Evolutionary conservation across 2,113 vertebrate genomes (phyloP), one percentile per base, ranked within the genome.

Genomic region (Uria lomvia): DNA sequence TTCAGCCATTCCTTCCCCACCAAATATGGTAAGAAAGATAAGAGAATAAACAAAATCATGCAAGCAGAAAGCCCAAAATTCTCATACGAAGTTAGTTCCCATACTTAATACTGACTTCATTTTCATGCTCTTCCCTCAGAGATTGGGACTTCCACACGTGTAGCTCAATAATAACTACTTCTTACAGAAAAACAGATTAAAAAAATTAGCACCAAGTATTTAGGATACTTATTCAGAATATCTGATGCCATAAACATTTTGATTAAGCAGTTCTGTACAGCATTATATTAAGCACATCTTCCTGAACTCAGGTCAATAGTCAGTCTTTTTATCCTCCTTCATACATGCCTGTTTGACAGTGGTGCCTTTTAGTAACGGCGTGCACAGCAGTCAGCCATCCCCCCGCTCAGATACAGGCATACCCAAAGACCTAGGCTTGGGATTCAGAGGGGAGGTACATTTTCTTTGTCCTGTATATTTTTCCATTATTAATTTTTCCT

Each of bases 281-380:
- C 2, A 40, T 29, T 73, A 21, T 9, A 42, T 49, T 16, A 40
- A 58, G n/a, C 19, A 47, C 9, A 47, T 27, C 15, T 40, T 67
- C 42, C 83, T 42, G 14, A 59, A 70, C 32, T 8, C n/a, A 55
- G 12, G 29, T 20, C 20, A 58, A 70, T 9, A 68, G 14, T 9
- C n/a, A 50, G 14, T 4, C 59, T 70, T 75, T 45, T 38, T 2
- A 45, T 11, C 63, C 26, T 26, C 36, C 52, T 55, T 27, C 60
- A 56, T 19, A 26, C 24, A 4, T 5, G 23, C 2, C n/a, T 67
- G 5, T 36, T n/a, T 22, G 27, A 42, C 38, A 62, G 52, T 8
- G 40, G 34, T 29, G 14, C 5, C 9, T 53, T 82, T 23, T 40
- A 21, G 1, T 34, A 59, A 6, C 18, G 47, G 6, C 0, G 0